phyloP scores from a whole-genome alignment of 2,888 invertebrate species.

The Stratiomys singularior region DNA sequence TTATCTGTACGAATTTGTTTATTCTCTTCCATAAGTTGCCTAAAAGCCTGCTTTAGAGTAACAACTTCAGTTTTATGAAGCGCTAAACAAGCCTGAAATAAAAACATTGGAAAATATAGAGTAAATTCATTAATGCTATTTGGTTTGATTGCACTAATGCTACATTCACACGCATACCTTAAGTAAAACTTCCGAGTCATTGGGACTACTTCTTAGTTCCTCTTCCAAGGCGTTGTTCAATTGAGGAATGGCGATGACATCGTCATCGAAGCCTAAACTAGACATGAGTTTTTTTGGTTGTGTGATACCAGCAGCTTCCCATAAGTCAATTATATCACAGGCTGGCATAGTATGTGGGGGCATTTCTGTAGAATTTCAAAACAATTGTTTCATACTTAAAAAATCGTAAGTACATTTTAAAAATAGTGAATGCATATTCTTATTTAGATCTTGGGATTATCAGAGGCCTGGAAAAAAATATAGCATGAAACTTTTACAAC shows the following conservation, averaged over 20 bases:
- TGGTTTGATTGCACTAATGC: not conserved
- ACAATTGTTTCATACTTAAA: too few species aligned
- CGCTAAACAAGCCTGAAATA: constrained; percentile 71
- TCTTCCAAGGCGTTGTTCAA: constrained; percentile 76
- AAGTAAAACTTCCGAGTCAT: constrained; percentile 62
- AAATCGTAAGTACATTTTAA: too few species aligned
- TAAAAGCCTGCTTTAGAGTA: constrained; percentile 70
- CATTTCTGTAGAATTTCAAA: constrained; percentile 54
- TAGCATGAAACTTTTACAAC: too few species aligned
- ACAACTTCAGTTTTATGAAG: constrained; percentile 76
- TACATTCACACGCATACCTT: constrained; percentile 52
- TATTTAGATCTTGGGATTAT: too few species aligned
- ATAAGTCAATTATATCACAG: constrained; percentile 74
- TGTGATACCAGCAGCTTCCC: constrained; percentile 77
- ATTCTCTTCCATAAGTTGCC: constrained; percentile 79
- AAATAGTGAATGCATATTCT: too few species aligned
- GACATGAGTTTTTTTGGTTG: constrained; percentile 73
- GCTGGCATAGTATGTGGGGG: constrained; percentile 62
- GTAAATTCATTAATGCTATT: not conserved
- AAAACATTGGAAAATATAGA: too few species aligned
- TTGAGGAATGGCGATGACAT: constrained; percentile 71
- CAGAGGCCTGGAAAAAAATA: too few species aligned
- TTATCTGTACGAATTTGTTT: constrained; percentile 84
- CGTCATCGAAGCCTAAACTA: constrained; percentile 74
- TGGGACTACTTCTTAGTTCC: constrained; percentile 68